Evolutionary conservation across 2,797 vertebrate species (phyloP), one percentile per base, ranked within the genome.

Genomic region (Enteromius unitaeniatus): DNA sequence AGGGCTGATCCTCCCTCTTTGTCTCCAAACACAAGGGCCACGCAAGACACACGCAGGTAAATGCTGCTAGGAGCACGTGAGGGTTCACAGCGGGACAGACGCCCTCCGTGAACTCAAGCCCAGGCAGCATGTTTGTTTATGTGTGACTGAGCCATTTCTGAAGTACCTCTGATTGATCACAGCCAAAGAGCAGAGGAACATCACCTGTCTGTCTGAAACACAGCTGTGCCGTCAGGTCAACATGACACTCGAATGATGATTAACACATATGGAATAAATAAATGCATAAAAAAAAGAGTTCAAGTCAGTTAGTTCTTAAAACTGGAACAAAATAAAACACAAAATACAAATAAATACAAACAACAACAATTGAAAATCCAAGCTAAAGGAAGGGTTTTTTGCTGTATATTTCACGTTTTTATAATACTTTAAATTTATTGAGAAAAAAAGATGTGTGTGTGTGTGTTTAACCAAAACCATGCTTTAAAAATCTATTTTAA

Each of bases 1-100:
- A 53, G 88, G 92, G 89, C 92, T 82, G 87, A 55, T 75, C 69
- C 60, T 84, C 78, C 62, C 34, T 28, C 28, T 60, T 49, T 76
- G 58, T 45, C 69, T 42, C 31, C 4, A n/a, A 73, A 55, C 45
- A 62, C 86, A 55, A 64, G 80, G 69, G 64, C 34, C 69, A 85
- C 55, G 34, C 60, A 23, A 64, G 75, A 82, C 67, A 79, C 81
- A 11, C 45, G 74, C 87, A 84, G 85, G 78, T 68, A 65, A 42
- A 47, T 55, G 83, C 1, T 58, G 69, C 51, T 4, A 28, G 13
- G 68, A 45, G 45, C 17, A n/a, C 4, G 40, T 14, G 51, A 51
- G 37, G 53, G 82, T 77, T 83, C 9, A 49, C 8, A 17, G 15
- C 23, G 31, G 85, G 82, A 84, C 76, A 79, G 26, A 62, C 47